Evolutionary conservation across 2,797 vertebrate species (phyloP), one percentile per base, ranked within the genome.

Genomic region (Channallabes apus): DNA sequence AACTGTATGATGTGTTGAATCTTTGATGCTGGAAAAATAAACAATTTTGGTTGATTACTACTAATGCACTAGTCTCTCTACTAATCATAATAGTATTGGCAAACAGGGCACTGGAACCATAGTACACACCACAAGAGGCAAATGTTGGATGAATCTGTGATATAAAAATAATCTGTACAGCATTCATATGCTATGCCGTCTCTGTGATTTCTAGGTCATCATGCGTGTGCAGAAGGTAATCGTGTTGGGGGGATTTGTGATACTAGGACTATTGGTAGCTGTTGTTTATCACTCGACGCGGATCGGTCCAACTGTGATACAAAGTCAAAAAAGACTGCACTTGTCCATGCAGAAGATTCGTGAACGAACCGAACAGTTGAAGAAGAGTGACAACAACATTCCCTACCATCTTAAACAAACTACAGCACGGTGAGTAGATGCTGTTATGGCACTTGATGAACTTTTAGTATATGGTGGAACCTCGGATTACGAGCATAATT

Each of bases 141-240:
- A 35, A 11, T 20, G 27, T 12, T 59, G 24, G n/a, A 2, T 77
- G 75, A 77, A 20, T 35, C 3, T 11, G 4, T 78, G 3, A 22
- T 59, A 4, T 32, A 32, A 32, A 78, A 78, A 59, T 24, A 1
- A 59, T 24, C 71, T 27, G 24, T 78, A 22, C 1, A 78, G 22
- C 8, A 46, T 38, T 20, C 20, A 41, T 35, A 18, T 20, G 17
- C 22, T 46, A 75, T 41, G 24, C 7, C 22, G 22, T 41, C 12
- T 79, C 8, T 59, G 14, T 79, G 8, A 32, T 54, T 41, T 64
- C 62, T 41, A 76, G 88, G 29, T 27, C 72, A 90, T 90, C 88
- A 96, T 97, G 96, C 92, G 92, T 85, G 91, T 91, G 85, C 86
- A 93, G 88, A 95, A 90, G 89, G 95, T 93, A 91, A 94, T 93